phyloP scores from a whole-genome alignment of 2,797 vertebrate genomes.

The Sylvilagus floridanus region DNA sequence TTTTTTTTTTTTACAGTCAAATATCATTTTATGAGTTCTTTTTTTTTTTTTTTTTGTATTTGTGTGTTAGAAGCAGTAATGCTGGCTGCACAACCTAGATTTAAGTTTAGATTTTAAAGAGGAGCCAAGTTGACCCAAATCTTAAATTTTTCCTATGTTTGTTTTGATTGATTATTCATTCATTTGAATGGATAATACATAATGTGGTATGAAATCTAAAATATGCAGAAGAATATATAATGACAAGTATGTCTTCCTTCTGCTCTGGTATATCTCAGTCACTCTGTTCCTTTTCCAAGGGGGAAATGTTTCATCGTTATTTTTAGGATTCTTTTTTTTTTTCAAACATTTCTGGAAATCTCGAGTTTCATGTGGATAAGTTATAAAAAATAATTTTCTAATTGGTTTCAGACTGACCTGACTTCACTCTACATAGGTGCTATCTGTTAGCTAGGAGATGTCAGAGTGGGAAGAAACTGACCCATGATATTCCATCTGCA shows the following conservation, averaged over 20 bases:
- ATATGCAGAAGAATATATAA: neutral
- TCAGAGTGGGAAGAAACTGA: neutral
- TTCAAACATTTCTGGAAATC: neutral
- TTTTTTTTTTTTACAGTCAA: slow-evolving; percentile 18
- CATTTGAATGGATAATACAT: neutral
- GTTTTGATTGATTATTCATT: slow-evolving; percentile 16
- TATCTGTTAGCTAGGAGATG: neutral
- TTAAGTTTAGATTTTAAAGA: neutral
- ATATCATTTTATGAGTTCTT: neutral
- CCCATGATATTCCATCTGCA: neutral
- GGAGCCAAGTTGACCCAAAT: neutral
- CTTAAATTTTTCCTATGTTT: neutral
- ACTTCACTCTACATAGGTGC: neutral
- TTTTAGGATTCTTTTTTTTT: slow-evolving; percentile 39
- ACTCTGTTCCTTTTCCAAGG: neutral
- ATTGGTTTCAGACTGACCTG: neutral
- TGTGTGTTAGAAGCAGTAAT: neutral
- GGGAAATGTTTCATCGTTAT: slow-evolving; percentile 23
- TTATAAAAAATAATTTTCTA: slow-evolving; percentile 19
- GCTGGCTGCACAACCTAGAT: neutral
- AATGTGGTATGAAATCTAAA: slow-evolving; percentile 4
- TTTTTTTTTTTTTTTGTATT: neutral
- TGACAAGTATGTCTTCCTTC: neutral
- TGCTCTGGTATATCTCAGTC: neutral
- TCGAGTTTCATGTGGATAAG: neutral